Evolutionary conservation across 2,888 invertebrate species (phyloP), one percentile per base, ranked within the genome.

Genomic region (Trachelus tabidus): DNA sequence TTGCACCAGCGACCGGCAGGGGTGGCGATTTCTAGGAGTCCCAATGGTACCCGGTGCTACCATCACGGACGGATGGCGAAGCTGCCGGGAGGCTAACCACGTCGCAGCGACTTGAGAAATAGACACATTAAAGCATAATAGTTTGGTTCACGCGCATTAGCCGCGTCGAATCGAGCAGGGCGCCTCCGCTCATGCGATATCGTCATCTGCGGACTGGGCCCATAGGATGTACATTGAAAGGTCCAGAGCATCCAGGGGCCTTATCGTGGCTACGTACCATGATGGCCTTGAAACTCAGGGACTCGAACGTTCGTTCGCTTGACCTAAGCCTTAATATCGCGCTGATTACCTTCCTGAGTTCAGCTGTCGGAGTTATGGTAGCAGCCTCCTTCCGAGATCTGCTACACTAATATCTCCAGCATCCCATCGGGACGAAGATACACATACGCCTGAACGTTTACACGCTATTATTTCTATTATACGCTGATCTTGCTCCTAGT

Each of bases 151-250:
- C 79, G 75, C 80, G 81, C 76, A 78, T 81, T 76, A 79, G 73
- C 76, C 76, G 77, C 73, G 75, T 74, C 82, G 79, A 79, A 83
- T 82, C 76, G 79, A 75, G 68, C 79, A 77, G 82, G 82, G 78
- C 79, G 74, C 73, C 73, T 76, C 34, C 76, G 69, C 73, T 81
- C 82, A 83, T 80, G 83, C 82, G 82, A 82, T 79, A 80, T 81
- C 78, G 74, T 77, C 80, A 81, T 82, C 81, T 82, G 75, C 68
- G 56, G 56, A 75, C 73, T 40, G 31, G 74, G 74, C 73, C 34
- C 68, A 68, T 76, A 73, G 69, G 15, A 68, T 34, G 15, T 33
- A 56, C 56, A 56, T 56, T 56, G 56, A 56, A 56, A 56, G 23
- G 56, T 56, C 23, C 56, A 23, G 23, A 56, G 23, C 56, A 56